Base-by-base conservation (phyloP, 2,797 vertebrate genomes). In the Sternarchorhynchus goeldii region DNA sequence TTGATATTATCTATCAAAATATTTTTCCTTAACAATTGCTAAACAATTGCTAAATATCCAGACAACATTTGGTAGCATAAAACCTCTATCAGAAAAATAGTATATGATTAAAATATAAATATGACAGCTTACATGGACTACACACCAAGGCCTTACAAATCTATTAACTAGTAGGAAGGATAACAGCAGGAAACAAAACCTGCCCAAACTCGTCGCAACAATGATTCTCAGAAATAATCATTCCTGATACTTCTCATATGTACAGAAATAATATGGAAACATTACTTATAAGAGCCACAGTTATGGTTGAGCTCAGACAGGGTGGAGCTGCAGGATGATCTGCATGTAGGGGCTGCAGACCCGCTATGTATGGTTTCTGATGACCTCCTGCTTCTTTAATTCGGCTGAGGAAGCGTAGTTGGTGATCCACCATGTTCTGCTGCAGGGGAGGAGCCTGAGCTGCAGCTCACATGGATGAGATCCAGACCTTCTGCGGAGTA, bases 401-500 rank as follows among this genome's bases (percentile, higher is more conserved):
- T 65, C 25, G 55, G 56, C n/a, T n/a, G 50, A n/a, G 39, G 31
- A 50, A 31, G 63, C 18, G 20, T 41, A 20, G 63, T 41, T 73
- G 63, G 32, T 73, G 70, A 69, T 77, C 56, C 18, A 78, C 56
- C 64, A 64, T 69, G 36, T 39, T 63, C 10, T 64, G 75, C 69
- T 77, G 70, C 41, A 21, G 80, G 45, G 73, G 32, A 50, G 36
- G 1, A 74, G 34, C 4, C 58, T 64, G 64, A 69, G 73, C 69
- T 36, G 67, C 3, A 45, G 73, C 75, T 50, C 67, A 36, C 75
- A 67, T 67, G 14, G 53, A 73, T 20, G 57, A 77, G 55, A 73
- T 58, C 29, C 20, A 77, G 62, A 80, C 72, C 57, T 70, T 75
- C 60, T 57, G 34, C 45, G 68, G 66, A 59, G 62, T 64, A 55